These are phyloP conservation scores for Luehdorfia chinensis DNA, from an alignment of 1,140 invertebrate species.

Conservation along the genomic window DNA sequence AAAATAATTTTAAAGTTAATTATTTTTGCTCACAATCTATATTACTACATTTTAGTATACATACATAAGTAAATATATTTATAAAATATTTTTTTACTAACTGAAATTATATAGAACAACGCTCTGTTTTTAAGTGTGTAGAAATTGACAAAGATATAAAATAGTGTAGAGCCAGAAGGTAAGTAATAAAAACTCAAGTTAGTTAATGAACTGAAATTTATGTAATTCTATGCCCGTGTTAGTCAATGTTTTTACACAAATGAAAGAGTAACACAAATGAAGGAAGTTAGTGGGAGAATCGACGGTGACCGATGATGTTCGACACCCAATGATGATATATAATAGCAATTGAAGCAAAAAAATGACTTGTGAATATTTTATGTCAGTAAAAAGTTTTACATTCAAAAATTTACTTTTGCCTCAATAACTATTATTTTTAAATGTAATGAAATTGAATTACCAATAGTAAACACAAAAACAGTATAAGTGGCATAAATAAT, in stretches of 20 bases:
- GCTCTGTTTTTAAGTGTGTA: no score
- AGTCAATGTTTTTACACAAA: conserved; percentile 22
- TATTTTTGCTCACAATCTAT: no score
- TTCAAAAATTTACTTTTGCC: background rate
- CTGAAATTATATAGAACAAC: no score
- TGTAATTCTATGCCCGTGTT: conserved; percentile 28
- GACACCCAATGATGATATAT: conserved; percentile 41
- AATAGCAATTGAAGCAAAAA: conserved; percentile 39
- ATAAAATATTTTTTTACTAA: no score
- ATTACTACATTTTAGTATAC: no score
- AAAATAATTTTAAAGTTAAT: no score
- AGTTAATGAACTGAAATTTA: conserved; percentile 47
- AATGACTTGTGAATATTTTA: conserved; percentile 13
- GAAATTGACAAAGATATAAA: no score
- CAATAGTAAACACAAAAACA: conserved; percentile 40
- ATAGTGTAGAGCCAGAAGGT: conserved; percentile 57
- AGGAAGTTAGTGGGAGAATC: conserved; percentile 21
- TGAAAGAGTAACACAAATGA: no score
- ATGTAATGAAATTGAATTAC: conserved; percentile 25
- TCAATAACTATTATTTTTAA: conserved; percentile 9
- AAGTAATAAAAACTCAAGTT: conserved; percentile 64
- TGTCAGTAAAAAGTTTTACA: background rate
- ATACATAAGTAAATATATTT: no score
- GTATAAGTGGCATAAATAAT: conserved; percentile 32
- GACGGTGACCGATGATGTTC: conserved; percentile 29